A percentile compares a stretch with the other conserved stretches of the same genome.
Conservation (phyloP, 2,888 invertebrate genomes). For the Chaetogeoica ovagalla region DNA sequence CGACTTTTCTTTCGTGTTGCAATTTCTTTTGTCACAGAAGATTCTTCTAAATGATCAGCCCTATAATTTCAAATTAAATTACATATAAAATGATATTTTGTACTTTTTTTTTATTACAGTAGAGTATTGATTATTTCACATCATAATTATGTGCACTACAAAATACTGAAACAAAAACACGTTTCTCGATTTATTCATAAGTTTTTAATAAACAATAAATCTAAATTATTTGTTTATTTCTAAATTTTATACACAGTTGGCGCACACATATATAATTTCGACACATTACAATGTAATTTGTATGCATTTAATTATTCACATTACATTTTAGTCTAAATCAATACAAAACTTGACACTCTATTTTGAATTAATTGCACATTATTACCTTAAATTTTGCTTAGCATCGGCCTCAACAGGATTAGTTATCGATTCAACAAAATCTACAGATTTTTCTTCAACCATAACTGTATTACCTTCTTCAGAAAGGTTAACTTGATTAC, state of each 20-base stretch:
- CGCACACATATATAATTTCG: background rate
- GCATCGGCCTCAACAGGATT: constrained; percentile 15
- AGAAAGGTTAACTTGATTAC: constrained; percentile 15
- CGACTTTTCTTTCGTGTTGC: constrained; percentile 61
- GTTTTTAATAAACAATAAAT: background rate
- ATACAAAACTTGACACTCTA: background rate
- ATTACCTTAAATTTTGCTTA: constrained; percentile 37
- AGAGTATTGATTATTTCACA: background rate
- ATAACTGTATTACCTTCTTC: constrained; percentile 24
- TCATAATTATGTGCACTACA: background rate
- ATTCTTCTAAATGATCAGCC: constrained; percentile 28
- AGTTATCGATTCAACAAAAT: constrained; percentile 5
- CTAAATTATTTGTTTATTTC: background rate
- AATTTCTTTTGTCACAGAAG: constrained; percentile 58
- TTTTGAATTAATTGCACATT: background rate
- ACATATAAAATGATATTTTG: background rate
- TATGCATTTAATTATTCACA: background rate
- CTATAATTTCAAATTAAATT: constrained; percentile 16
- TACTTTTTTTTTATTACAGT: background rate
- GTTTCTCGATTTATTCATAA: background rate
- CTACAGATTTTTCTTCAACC: constrained; percentile 27
- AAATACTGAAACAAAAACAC: background rate
- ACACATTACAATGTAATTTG: background rate
- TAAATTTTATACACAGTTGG: background rate
- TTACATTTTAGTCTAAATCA: background rate